A percentile compares a stretch with the other conserved stretches of the same genome.
Evolutionary conservation across 2,797 vertebrate species (phyloP).

Genomic region (Ptychobarbus kaznakovi): DNA sequence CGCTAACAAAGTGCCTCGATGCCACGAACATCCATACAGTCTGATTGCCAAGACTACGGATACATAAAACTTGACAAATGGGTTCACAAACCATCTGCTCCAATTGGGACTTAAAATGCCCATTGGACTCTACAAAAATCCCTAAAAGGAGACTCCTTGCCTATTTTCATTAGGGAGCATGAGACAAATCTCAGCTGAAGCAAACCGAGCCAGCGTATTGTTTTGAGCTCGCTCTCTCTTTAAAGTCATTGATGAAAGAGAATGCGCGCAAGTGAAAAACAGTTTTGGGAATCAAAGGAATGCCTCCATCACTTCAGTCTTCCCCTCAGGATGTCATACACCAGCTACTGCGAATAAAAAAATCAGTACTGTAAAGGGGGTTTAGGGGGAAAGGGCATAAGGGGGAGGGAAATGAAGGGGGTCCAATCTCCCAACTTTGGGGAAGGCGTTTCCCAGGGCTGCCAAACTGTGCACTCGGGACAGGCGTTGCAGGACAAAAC

Average conservation of each 20-base stretch:
- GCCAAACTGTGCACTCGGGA: no score
- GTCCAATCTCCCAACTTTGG: slow-evolving; percentile 33
- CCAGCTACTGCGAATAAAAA: slow-evolving; percentile 9
- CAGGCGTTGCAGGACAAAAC: no score
- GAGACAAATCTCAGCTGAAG: slow-evolving; percentile 3
- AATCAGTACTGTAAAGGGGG: no score
- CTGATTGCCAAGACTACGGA: slow-evolving; percentile 23
- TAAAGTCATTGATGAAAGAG: slow-evolving; percentile 46
- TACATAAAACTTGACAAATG: slow-evolving; percentile 22
- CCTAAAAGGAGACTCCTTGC: slow-evolving; percentile 15
- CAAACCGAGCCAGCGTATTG: not conserved
- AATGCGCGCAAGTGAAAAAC: slow-evolving; percentile 13
- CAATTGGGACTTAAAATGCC: not conserved
- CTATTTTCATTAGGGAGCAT: not conserved
- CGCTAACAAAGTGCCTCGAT: not conserved
- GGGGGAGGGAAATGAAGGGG: no score
- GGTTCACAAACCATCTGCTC: slow-evolving; percentile 7
- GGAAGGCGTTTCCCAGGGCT: slow-evolving; percentile 21
- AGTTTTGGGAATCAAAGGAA: slow-evolving; percentile 32
- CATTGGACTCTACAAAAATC: not conserved
- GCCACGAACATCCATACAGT: not conserved
- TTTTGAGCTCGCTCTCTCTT: slow-evolving; percentile 28
- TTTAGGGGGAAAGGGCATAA: no score
- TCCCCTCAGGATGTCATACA: slow-evolving; percentile 11
- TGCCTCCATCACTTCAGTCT: slow-evolving; percentile 20